These are phyloP conservation scores for Monochamus alternatus DNA, from an alignment of 2,888 invertebrate species.

Conservation along the genomic window DNA sequence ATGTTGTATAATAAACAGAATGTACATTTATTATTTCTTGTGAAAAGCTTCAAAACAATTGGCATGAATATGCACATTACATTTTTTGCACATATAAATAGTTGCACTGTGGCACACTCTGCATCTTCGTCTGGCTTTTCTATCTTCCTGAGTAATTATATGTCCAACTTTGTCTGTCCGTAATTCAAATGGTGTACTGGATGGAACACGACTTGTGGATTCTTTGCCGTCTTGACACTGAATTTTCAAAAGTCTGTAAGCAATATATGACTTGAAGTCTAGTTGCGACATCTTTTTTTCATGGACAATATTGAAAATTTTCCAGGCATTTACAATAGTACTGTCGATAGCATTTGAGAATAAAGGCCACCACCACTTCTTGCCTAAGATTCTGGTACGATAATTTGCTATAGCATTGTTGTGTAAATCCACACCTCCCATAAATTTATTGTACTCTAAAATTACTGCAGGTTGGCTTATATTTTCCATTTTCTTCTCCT, in stretches of 20 bases:
- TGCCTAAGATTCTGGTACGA: neutral
- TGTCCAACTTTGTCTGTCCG: neutral
- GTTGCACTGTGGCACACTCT: too few species aligned
- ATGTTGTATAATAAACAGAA: neutral
- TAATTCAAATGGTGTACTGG: neutral
- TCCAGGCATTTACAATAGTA: neutral
- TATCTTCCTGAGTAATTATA: too few species aligned
- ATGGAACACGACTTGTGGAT: neutral
- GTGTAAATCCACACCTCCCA: neutral
- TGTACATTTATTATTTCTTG: too few species aligned
- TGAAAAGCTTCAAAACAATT: too few species aligned
- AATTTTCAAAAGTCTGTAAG: constrained; percentile 2
- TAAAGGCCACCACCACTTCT: neutral
- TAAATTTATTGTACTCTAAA: neutral
- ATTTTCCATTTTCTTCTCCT: neutral
- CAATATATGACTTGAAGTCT: too few species aligned
- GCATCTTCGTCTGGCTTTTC: too few species aligned
- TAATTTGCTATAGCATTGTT: neutral
- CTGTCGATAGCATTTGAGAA: neutral
- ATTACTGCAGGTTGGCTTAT: neutral
- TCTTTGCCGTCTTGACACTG: neutral
- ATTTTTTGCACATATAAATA: too few species aligned
- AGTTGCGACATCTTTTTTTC: too few species aligned
- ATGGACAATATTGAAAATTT: too few species aligned
- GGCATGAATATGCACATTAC: too few species aligned